Conservation (phyloP, 2,888 invertebrate species). For the Phortica magna region DNA sequence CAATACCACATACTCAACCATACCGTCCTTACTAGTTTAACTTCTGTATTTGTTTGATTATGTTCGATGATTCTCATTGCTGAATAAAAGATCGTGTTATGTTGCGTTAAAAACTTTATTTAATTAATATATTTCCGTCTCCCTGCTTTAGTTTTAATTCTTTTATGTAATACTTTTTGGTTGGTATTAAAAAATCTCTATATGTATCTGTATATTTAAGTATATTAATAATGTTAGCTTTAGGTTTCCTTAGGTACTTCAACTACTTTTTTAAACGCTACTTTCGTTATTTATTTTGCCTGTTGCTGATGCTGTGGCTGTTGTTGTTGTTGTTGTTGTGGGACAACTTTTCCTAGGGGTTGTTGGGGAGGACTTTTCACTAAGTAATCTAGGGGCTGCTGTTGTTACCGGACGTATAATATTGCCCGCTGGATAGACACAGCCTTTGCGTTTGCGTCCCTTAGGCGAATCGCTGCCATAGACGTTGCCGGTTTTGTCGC, state of each 20-base stretch:
- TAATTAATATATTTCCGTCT: constrained; percentile 16
- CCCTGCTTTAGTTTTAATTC: not conserved
- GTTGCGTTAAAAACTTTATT: constrained; percentile 22
- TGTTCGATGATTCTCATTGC: too few species aligned
- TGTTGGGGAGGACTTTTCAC: constrained; percentile 49
- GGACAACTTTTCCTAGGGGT: constrained; percentile 66
- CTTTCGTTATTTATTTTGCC: constrained; percentile 64
- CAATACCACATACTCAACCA: too few species aligned
- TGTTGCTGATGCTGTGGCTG: constrained; percentile 37
- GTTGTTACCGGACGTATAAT: constrained; percentile 50
- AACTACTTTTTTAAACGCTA: constrained; percentile 68
- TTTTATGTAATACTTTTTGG: constrained; percentile 17
- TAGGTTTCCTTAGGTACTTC: constrained; percentile 63
- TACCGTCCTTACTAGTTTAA: too few species aligned
- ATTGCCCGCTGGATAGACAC: constrained; percentile 80
- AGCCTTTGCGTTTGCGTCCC: constrained; percentile 82
- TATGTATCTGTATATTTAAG: constrained; percentile 38
- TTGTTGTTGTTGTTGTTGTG: constrained; percentile 56
- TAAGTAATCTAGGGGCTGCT: constrained; percentile 43
- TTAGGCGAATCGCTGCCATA: constrained; percentile 76
- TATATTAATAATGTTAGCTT: constrained; percentile 41
- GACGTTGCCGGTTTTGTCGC: constrained; percentile 71
- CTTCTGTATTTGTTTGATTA: too few species aligned
- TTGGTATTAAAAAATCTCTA: constrained; percentile 49
- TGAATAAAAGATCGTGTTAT: not conserved